Percentiles rank a stretch among this genome's conserved stretches.
These are phyloP conservation scores for Mythimna vitellina DNA, from an alignment of 2,888 invertebrate species.

Conservation along the genomic window DNA sequence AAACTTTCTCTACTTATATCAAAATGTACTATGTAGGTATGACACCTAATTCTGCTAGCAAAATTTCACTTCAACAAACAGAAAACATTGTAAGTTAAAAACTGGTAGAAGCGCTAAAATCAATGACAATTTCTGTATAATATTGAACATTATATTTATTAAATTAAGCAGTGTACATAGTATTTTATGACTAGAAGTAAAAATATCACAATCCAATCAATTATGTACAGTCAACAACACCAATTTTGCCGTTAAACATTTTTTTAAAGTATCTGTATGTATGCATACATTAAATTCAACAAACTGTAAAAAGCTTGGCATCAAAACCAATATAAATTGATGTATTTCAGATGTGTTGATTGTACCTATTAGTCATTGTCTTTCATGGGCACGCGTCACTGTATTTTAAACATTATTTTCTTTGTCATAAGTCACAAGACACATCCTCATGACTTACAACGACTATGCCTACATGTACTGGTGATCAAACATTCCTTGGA, in stretches of 20 bases:
- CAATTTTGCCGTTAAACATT: slow-evolving; percentile 48
- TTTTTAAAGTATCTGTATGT: slow-evolving; percentile 24
- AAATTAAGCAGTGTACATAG: slow-evolving; percentile 69
- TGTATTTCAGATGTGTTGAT: slow-evolving; percentile 46
- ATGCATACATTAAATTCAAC: slow-evolving; percentile 36
- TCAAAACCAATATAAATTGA: slow-evolving; percentile 24
- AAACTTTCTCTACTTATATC: too few species aligned
- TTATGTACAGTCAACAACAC: slow-evolving; percentile 65
- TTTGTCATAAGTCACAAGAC: background rate
- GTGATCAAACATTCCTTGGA: slow-evolving; percentile 32
- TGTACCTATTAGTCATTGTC: slow-evolving; percentile 37
- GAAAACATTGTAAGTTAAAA: too few species aligned
- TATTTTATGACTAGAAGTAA: slow-evolving; percentile 70
- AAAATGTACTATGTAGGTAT: too few species aligned
- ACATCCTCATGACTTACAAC: slow-evolving; percentile 19
- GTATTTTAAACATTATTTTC: slow-evolving; percentile 3
- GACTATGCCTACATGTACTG: slow-evolving; percentile 8
- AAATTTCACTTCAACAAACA: too few species aligned
- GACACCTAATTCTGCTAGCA: too few species aligned
- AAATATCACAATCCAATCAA: slow-evolving; percentile 82
- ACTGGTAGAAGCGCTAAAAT: too few species aligned
- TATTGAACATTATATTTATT: slow-evolving; percentile 66
- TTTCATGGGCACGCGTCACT: slow-evolving; percentile 11
- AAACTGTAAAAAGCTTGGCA: slow-evolving; percentile 37
- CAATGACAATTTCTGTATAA: slow-evolving; percentile 11